phyloP scores from a whole-genome alignment of 2,888 invertebrate genomes.

The Zygogramma bicolorata region DNA sequence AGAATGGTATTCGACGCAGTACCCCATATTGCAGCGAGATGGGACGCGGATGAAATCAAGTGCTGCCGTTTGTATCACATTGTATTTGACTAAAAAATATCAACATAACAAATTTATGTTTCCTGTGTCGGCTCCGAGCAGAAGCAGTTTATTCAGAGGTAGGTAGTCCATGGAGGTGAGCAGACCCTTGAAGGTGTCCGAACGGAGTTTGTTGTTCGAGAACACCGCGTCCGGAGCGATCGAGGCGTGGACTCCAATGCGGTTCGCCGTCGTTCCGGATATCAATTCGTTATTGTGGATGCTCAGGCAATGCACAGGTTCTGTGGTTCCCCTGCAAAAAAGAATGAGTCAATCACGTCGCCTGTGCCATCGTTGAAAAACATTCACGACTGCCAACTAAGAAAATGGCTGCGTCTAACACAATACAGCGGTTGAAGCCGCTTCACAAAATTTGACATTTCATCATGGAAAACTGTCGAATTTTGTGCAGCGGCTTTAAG shows the following conservation, averaged over 20 bases:
- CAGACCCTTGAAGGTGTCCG: constrained; percentile 92
- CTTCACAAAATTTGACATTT: too few species aligned
- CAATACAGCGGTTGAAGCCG: too few species aligned
- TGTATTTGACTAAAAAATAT: constrained; percentile 44
- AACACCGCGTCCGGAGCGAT: constrained; percentile 80
- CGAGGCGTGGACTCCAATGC: constrained; percentile 87
- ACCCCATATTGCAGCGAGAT: too few species aligned
- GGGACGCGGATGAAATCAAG: too few species aligned
- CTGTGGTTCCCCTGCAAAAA: constrained; percentile 82
- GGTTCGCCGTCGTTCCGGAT: constrained; percentile 92
- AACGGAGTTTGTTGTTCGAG: constrained; percentile 86
- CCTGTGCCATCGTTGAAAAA: too few species aligned
- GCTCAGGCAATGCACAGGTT: constrained; percentile 91
- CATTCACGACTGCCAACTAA: too few species aligned
- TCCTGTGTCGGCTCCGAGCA: constrained; percentile 94
- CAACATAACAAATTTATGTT: constrained; percentile 84
- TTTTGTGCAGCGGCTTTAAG: too few species aligned
- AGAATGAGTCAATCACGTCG: background rate
- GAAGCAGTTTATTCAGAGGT: constrained; percentile 88
- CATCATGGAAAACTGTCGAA: too few species aligned
- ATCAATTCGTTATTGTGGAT: constrained; percentile 85
- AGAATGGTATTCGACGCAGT: too few species aligned
- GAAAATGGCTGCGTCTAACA: too few species aligned
- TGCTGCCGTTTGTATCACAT: background rate
- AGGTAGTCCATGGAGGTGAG: constrained; percentile 91